Evolutionary conservation across 2,888 invertebrate genomes (phyloP), one percentile per base, ranked within the genome.

Genomic region (Lasioglossum calceatum): DNA sequence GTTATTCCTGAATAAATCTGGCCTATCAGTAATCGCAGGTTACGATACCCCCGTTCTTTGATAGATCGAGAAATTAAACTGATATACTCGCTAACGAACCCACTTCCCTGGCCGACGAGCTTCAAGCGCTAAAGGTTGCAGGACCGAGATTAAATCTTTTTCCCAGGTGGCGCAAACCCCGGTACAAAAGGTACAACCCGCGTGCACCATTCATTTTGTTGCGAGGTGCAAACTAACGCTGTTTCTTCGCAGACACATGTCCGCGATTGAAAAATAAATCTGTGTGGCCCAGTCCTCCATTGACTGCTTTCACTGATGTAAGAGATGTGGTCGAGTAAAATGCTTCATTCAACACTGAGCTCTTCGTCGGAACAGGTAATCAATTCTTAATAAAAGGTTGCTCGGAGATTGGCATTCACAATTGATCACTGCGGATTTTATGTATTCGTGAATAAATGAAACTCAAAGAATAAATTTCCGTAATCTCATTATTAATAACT

Each of bases 91-190:
- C 72, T 73, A 85, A 85, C 76, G 85, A 85, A 67, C 73, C 32
- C 19, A 10, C 58, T 85, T 85, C 79, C 85, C 85, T 79, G 54
- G 73, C 64, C 73, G 79, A 47, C 79, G 77, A 80, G 64, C 73
- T 76, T 64, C 67, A 36, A 36, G 54, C 47, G 27, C 42, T 50
- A 73, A 85, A 77, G 75, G 85, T 64, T 61, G 71, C 71, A 39
- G 67, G 72, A 58, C 67, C 67, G 44, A n/a, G 80, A 85, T 85
- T 85, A 85, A 67, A 85, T 85, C 80, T 85, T 42, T 73, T 85
- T 85, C 86, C 86, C 85, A 85, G 71, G 76, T 76, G 73, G 79
- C 77, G 79, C 80, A 85, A 72, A 85, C 50, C 44, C 44, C 27
- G 67, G 54, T 44, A 50, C 75, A 79, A 79, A 76, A 79, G 79